Percentiles rank a stretch among this genome's conserved stretches.
Evolutionary conservation across 1,140 invertebrate species (phyloP).

Genomic region (Pachypsylla venusta): DNA sequence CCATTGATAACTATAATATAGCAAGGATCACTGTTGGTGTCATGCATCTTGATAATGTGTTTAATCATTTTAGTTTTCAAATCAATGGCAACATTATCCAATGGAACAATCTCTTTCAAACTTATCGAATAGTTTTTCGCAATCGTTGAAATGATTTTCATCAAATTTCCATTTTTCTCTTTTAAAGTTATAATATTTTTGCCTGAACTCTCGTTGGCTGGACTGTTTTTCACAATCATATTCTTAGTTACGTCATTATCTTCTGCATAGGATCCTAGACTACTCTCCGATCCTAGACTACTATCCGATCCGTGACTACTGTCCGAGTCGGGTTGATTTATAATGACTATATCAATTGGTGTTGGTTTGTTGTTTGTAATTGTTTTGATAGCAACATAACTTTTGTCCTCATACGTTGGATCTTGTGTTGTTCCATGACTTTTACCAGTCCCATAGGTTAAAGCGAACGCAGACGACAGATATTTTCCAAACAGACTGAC

Average conservation of each 20-base stretch:
- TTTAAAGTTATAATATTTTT: slow-evolving; percentile 6
- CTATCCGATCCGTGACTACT: not conserved
- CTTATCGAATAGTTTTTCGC: not conserved
- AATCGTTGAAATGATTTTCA: not conserved
- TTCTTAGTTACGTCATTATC: not conserved
- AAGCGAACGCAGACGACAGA: not conserved
- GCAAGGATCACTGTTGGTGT: not conserved
- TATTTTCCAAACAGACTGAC: not conserved
- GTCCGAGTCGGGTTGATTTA: not conserved
- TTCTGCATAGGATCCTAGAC: not conserved
- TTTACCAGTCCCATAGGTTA: not conserved
- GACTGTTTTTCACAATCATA: not conserved
- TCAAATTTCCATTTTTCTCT: slow-evolving; percentile 6
- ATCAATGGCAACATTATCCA: not conserved
- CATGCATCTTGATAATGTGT: not conserved
- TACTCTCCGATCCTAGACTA: no score
- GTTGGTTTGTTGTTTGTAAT: not conserved
- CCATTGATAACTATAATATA: not conserved
- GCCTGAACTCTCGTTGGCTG: no score
- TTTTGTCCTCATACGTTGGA: not conserved
- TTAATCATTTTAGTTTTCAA: not conserved
- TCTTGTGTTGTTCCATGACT: not conserved
- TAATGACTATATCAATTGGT: not conserved
- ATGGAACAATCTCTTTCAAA: not conserved
- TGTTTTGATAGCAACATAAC: not conserved